Conservation (phyloP, 2,797 vertebrate species). For the Argentina silus region DNA sequence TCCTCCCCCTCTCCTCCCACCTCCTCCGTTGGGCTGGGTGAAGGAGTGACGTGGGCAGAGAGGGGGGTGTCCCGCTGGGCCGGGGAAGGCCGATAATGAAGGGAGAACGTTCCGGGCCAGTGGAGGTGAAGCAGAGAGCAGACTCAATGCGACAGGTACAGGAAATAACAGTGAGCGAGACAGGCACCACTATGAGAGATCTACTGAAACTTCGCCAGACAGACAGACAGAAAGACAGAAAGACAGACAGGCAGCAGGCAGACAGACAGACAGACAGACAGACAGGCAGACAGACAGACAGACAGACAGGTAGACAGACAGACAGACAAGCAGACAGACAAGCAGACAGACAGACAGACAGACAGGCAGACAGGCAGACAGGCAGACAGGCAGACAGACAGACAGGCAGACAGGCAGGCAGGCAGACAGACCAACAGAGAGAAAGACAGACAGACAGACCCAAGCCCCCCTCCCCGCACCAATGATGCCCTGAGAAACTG, state of each 20-base stretch:
- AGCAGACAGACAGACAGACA: neutral
- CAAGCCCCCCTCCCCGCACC: too few species aligned
- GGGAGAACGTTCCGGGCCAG: slow-evolving; percentile 33
- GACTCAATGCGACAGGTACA: slow-evolving; percentile 32
- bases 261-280: neutral
- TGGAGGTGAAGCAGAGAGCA: slow-evolving; percentile 20
- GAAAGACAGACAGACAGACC: neutral
- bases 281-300: neutral
- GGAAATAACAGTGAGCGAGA: slow-evolving; percentile 23
- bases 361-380: neutral
- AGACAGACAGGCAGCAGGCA: neutral
- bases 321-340: neutral
- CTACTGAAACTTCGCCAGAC: neutral
- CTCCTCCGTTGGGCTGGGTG: neutral
- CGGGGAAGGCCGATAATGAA: slow-evolving; percentile 34
- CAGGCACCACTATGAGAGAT: neutral
- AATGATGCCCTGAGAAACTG: too few species aligned
- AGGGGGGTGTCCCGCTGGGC: slow-evolving; percentile 25
- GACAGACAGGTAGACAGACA: neutral
- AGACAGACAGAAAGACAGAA: neutral
- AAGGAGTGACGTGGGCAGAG: slow-evolving; percentile 7
- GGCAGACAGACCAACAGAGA: neutral
- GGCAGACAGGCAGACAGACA: neutral
- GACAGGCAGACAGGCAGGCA: neutral
- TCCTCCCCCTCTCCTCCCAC: neutral